Percentiles rank a stretch among this genome's conserved stretches.
Conservation (phyloP, 2,113 vertebrate genomes). For the Nycticorax nycticorax region DNA sequence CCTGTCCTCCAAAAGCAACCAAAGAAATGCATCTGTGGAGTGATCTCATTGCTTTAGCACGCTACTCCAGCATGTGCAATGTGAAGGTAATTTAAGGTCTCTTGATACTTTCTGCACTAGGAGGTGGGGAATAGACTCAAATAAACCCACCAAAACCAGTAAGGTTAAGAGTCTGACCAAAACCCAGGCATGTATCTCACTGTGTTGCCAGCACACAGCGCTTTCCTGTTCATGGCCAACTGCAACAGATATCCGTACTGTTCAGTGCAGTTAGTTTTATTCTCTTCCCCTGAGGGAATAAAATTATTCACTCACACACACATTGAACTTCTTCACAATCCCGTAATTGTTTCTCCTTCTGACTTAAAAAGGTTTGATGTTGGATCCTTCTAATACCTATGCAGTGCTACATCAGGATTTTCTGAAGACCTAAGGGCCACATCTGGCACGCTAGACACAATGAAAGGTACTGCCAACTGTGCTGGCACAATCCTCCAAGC, state of each 20-base stretch:
- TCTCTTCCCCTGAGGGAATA: neutral
- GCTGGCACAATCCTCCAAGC: neutral
- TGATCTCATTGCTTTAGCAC: neutral
- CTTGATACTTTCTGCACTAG: neutral
- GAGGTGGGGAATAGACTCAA: neutral
- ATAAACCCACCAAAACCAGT: neutral
- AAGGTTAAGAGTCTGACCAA: neutral
- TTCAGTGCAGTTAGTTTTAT: neutral
- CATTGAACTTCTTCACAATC: neutral
- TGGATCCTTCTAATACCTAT: neutral
- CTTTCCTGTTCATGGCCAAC: neutral
- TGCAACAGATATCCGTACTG: neutral
- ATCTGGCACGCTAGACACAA: neutral
- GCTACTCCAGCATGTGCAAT: neutral
- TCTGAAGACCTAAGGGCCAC: neutral
- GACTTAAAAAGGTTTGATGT: neutral
- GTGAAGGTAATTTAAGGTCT: neutral
- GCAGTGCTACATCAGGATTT: neutral
- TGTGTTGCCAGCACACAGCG: neutral
- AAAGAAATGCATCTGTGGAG: neutral
- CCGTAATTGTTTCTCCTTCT: neutral
- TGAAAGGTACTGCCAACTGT: neutral
- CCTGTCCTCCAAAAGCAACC: neutral
- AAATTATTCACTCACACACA: neutral
- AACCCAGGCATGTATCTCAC: neutral